A percentile compares a stretch with the other conserved stretches of the same genome.
These are phyloP conservation scores for Orchestia grillus DNA, from an alignment of 1,140 invertebrate genomes.

Conservation along the genomic window DNA sequence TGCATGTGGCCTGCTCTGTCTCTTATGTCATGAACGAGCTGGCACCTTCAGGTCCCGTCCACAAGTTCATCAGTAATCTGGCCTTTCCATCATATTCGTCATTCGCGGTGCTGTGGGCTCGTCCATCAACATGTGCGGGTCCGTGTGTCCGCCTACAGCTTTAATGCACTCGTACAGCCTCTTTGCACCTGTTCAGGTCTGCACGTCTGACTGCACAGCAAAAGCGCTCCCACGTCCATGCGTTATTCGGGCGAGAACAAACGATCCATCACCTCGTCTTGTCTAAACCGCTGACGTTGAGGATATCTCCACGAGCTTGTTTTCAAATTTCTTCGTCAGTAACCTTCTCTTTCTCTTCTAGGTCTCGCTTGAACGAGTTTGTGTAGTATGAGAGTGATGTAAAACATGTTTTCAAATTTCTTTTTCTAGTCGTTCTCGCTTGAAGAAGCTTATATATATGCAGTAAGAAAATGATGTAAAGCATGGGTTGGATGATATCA, in stretches of 20 bases:
- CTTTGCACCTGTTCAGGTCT: neutral
- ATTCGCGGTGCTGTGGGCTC: neutral
- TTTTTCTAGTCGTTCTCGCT: neutral
- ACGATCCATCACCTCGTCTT: neutral
- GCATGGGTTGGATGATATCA: neutral
- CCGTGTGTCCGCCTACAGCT: neutral
- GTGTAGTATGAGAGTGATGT: neutral
- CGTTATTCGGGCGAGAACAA: neutral
- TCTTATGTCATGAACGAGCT: neutral
- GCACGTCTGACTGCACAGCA: neutral
- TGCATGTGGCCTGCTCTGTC: neutral
- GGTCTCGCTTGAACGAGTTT: neutral
- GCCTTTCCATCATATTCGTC: neutral
- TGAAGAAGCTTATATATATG: neutral
- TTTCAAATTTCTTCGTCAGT: neutral
- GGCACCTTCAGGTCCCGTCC: neutral
- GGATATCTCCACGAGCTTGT: neutral
- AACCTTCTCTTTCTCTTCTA: too few species aligned
- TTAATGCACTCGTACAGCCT: neutral
- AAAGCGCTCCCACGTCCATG: neutral
- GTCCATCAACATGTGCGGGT: neutral
- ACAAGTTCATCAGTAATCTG: neutral
- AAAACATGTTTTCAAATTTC: neutral
- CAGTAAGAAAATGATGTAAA: neutral
- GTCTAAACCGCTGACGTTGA: neutral